These are phyloP conservation scores for Nibea coibor DNA, from an alignment of 2,113 vertebrate species.

Conservation along the genomic window DNA sequence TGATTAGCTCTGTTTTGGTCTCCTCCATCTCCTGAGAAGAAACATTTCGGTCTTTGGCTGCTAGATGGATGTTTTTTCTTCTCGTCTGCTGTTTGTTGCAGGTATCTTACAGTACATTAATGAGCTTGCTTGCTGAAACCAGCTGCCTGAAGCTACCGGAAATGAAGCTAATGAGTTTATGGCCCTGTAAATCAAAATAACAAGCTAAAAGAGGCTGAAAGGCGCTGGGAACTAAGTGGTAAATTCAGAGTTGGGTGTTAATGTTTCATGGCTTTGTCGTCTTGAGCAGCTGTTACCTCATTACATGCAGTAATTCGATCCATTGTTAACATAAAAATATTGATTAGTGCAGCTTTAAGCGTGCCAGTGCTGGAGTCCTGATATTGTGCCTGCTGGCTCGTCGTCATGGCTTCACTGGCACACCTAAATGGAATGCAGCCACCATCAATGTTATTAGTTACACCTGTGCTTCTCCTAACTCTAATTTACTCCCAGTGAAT, in stretches of 20 bases:
- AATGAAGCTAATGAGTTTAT: background rate
- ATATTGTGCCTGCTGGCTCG: constrained; percentile 40
- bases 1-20: background rate
- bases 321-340: constrained; percentile 47
- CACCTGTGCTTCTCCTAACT: constrained; percentile 34
- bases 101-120: background rate
- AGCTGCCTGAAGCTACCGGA: background rate
- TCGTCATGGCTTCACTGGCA: constrained; percentile 36
- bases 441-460: constrained; percentile 55
- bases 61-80: background rate
- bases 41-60: background rate
- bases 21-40: background rate
- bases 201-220: constrained; percentile 12
- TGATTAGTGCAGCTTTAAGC: constrained; percentile 31
- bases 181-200: constrained; percentile 5
- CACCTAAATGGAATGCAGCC: constrained; percentile 29
- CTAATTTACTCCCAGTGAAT: constrained; percentile 25
- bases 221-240: background rate
- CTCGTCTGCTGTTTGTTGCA: background rate
- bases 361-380: constrained; percentile 27
- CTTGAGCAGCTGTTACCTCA: constrained; percentile 34
- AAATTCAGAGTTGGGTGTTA: background rate
- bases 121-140: background rate
- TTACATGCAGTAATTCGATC: constrained; percentile 28
- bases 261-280: background rate